Percentiles rank a stretch among this genome's conserved stretches.
Evolutionary conservation across 1,140 invertebrate genomes (phyloP).

Genomic region (Xylocopa sonorina): DNA sequence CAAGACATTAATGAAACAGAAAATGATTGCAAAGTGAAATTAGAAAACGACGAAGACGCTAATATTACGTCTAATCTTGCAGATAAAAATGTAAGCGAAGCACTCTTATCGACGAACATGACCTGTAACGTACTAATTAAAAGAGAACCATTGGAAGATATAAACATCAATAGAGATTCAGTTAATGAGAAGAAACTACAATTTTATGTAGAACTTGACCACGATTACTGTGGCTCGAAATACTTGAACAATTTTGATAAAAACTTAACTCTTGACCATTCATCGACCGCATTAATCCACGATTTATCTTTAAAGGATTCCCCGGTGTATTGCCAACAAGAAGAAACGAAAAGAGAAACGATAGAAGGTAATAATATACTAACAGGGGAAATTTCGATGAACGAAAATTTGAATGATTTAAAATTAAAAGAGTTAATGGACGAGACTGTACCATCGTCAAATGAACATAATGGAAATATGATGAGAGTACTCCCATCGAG

Average conservation of each 20-base stretch:
- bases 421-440: not conserved
- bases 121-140: not conserved
- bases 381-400: not conserved
- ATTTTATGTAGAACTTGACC: slow-evolving; percentile 51
- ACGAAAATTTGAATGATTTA: not conserved
- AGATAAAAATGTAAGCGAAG: not conserved
- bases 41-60: not conserved
- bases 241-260: slow-evolving; percentile 57
- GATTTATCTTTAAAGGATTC: not conserved
- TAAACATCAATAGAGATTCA: not conserved
- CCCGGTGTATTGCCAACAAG: no score
- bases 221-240: slow-evolving; percentile 58
- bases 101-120: not conserved
- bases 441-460: not conserved
- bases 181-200: not conserved
- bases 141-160: not conserved
- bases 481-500: slow-evolving; percentile 9
- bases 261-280: slow-evolving; percentile 72
- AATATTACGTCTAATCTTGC: not conserved
- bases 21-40: not conserved
- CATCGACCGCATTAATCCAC: not conserved
- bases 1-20: not conserved
- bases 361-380: not conserved
- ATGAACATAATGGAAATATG: slow-evolving; percentile 39
- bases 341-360: not conserved